These are phyloP conservation scores for Cheilosia urbana DNA, from an alignment of 2,888 invertebrate species.

Conservation along the genomic window DNA sequence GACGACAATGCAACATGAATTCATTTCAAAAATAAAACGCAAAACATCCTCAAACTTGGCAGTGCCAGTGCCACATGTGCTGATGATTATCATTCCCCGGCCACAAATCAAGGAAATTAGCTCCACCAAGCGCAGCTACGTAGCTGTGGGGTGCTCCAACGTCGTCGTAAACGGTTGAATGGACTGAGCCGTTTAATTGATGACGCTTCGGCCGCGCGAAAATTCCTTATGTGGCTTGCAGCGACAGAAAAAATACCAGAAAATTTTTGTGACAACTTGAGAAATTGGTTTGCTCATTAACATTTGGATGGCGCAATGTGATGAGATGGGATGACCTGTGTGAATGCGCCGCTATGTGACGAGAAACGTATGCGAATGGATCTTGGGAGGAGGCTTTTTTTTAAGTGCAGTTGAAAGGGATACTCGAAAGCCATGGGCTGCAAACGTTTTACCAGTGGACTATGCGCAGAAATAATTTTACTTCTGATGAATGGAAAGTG, in stretches of 20 bases:
- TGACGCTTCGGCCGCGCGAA: conserved; percentile 58
- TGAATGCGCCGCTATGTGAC: background rate
- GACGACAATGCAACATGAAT: conserved; percentile 74
- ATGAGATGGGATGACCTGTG: conserved; percentile 63
- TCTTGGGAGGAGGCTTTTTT: too few relatives aligned
- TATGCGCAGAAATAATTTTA: too few relatives aligned
- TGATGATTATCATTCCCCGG: conserved; percentile 73
- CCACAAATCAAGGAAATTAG: conserved; percentile 72
- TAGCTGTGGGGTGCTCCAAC: conserved; percentile 8
- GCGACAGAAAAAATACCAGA: conserved; percentile 55
- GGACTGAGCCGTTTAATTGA: conserved; percentile 73
- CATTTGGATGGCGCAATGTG: conserved; percentile 33
- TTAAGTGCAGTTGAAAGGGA: too few relatives aligned
- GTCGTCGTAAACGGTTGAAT: conserved; percentile 68
- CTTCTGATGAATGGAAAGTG: too few relatives aligned
- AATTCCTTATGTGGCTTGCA: conserved; percentile 55
- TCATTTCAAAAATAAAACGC: conserved; percentile 62
- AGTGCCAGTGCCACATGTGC: conserved; percentile 61
- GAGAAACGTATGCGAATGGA: too few relatives aligned
- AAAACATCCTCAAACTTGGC: conserved; percentile 8
- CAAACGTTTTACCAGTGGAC: too few relatives aligned
- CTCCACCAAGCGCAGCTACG: conserved; percentile 42
- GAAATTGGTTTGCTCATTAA: conserved; percentile 74
- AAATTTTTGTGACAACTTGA: conserved; percentile 69
- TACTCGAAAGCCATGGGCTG: too few relatives aligned